A percentile compares a stretch with the other conserved stretches of the same genome.
phyloP scores from a whole-genome alignment of 2,797 vertebrate species.

The Dipus sagitta region DNA sequence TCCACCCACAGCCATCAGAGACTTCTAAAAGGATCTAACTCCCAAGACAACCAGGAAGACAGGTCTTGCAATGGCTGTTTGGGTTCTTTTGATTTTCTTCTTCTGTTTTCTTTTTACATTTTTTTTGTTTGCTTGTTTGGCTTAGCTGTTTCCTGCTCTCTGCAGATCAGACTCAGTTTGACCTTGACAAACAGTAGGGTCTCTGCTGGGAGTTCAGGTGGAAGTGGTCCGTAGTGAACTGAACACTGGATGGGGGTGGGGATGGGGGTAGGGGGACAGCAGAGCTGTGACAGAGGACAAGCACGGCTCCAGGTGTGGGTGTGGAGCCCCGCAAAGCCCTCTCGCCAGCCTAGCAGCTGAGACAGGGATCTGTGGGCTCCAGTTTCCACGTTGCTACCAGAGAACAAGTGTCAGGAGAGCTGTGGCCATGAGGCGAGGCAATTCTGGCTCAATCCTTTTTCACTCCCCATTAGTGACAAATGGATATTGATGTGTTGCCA shows the following conservation, averaged over 20 bases:
- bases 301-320: not conserved
- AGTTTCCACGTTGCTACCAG: not conserved
- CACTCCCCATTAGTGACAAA: slow-evolving; percentile 67
- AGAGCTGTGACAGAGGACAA: not conserved
- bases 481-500: slow-evolving; percentile 56
- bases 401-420: not conserved
- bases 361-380: not conserved
- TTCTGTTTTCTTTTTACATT: not conserved
- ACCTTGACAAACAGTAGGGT: slow-evolving; percentile 25
- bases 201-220: not conserved
- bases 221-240: slow-evolving; percentile 3
- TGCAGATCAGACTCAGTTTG: not conserved
- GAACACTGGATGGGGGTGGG: not conserved
- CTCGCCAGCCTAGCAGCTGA: not conserved
- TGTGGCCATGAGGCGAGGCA: not conserved
- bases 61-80: not conserved
- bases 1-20: not conserved
- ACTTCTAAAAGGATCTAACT: not conserved
- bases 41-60: not conserved
- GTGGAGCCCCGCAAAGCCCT: not conserved
- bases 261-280: not conserved
- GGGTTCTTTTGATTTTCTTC: not conserved
- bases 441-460: slow-evolving; percentile 43
- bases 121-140: not conserved
- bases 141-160: slow-evolving; percentile 11